A percentile compares a stretch with the other conserved stretches of the same genome.
These are phyloP conservation scores for Leptobrachium ailaonicum DNA, from an alignment of 2,113 vertebrate genomes.

Conservation along the genomic window DNA sequence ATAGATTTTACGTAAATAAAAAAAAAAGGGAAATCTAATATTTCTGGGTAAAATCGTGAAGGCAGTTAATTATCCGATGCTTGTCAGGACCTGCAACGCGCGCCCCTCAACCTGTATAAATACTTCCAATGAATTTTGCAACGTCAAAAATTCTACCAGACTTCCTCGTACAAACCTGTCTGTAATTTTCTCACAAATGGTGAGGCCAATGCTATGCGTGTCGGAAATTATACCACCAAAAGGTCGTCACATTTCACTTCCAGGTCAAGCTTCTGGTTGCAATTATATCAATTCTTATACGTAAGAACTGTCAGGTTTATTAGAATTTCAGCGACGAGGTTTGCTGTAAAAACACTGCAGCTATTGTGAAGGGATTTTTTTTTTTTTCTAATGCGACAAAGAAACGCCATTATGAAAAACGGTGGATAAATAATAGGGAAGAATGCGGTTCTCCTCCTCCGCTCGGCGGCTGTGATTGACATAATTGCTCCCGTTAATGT, in stretches of 20 bases:
- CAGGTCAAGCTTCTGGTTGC: conserved; percentile 80
- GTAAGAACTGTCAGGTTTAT: conserved; percentile 66
- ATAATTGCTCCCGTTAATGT: conserved; percentile 9
- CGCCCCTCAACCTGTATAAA: too few species aligned
- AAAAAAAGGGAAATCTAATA: too few species aligned
- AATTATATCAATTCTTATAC: conserved; percentile 74
- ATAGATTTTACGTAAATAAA: too few species aligned
- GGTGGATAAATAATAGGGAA: not conserved
- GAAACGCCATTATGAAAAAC: not conserved
- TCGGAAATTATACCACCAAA: conserved; percentile 73
- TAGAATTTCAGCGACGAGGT: conserved; percentile 1
- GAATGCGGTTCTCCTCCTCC: not conserved
- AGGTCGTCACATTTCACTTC: conserved; percentile 78
- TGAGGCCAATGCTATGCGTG: conserved; percentile 67
- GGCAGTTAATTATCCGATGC: too few species aligned
- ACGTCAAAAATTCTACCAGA: too few species aligned
- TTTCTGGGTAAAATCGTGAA: too few species aligned
- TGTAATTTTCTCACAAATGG: conserved; percentile 71
- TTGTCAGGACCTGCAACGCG: too few species aligned
- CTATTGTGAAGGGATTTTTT: conserved; percentile 15
- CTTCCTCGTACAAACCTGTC: not conserved
- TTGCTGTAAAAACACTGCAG: conserved; percentile 7
- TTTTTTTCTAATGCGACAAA: not conserved
- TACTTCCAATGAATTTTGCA: too few species aligned
- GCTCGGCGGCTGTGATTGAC: not conserved